phyloP scores from a whole-genome alignment of 2,888 invertebrate species.

The Drosophila cognata region DNA sequence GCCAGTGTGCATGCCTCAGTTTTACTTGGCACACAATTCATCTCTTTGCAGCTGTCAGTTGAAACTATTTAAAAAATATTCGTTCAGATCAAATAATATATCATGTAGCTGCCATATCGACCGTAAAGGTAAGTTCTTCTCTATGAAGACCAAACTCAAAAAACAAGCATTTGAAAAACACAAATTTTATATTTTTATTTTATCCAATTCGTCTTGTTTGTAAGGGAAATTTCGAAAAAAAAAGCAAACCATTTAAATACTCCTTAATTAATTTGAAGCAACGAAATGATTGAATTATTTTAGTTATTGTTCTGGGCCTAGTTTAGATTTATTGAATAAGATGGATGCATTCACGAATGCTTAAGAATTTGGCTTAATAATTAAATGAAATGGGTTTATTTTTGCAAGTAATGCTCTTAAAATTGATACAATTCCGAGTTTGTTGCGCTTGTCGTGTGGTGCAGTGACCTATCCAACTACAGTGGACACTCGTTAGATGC shows the following conservation, averaged over 20 bases:
- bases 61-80: neutral
- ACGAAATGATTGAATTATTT: neutral
- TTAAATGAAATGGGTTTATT: neutral
- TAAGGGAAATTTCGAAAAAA: neutral
- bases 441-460: neutral
- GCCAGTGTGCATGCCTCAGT: neutral
- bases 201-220: neutral
- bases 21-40: no score
- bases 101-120: no score
- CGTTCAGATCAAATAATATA: neutral
- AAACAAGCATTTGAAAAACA: neutral
- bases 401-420: neutral
- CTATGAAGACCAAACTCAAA: neutral
- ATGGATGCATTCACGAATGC: neutral
- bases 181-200: neutral
- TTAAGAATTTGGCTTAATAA: neutral
- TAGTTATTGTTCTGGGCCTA: neutral
- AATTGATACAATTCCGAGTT: neutral
- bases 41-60: neutral
- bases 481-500: slow-evolving; percentile 11
- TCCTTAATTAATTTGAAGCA: neutral
- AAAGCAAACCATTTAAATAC: neutral
- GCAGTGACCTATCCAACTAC: neutral
- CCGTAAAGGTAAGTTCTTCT: neutral
- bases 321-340: neutral